Evolutionary conservation across 2,888 invertebrate genomes (phyloP), one percentile per base, ranked within the genome.

Genomic region (Volucella bombylans): DNA sequence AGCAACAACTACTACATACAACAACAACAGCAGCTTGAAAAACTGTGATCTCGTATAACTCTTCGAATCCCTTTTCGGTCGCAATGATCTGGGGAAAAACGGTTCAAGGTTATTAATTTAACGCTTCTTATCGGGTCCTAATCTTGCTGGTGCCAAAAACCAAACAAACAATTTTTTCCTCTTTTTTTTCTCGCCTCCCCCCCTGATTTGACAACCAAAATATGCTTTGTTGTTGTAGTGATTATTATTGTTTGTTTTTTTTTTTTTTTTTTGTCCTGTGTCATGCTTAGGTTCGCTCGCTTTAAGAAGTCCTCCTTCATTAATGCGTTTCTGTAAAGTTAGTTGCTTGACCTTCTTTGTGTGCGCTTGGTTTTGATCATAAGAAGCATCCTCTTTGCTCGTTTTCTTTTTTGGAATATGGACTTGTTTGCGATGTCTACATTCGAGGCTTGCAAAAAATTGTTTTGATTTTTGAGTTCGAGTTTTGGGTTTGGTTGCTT

Each of bases 91-190:
- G 59, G 47, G 47, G 49, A 18, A 77, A 82, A 82, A 72, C 82
- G 72, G 59, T 77, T 78, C 71, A 78, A 78, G 69, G 78, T 78
- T 78, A 78, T 78, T 78, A 77, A 82, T 82, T 82, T 82, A 77
- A 72, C 82, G 77, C 78, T 77, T 77, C 65, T 77, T 82, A 82
- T 82, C 82, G 67, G 71, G 59, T 43, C 62, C 72, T 77, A 71
- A 82, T 82, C 77, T 82, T 55, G 38, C 45, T 77, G 82, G 67
- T 82, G 77, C 67, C 77, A 82, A 82, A 77, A 77, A 72, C 65
- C 72, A 82, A 82, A 82, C 67, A 71, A 76, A 76, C 72, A 50
- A 18, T 73, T 81, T 57, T 62, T 62, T 73, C 49, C 10, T 71
- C 14, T 43, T n/a, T 12, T 64, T 47, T 54, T 31, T 31, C 6